Evolutionary conservation across 92 coral and sea anemone genomes (phyloP).

Genomic region (Ricordea florida): DNA sequence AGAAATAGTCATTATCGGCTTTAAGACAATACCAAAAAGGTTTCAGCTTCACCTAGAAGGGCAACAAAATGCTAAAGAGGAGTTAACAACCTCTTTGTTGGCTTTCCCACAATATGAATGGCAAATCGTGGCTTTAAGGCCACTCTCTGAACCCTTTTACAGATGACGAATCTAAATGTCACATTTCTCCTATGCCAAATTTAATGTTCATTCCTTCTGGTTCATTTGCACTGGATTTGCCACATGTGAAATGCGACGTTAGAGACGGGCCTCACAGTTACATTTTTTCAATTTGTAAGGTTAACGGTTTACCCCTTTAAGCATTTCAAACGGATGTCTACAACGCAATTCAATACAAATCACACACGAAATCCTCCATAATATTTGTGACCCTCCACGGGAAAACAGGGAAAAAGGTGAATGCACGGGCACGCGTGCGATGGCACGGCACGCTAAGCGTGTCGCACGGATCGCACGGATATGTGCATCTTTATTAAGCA

Average conservation of each 20-base stretch:
- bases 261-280: not conserved
- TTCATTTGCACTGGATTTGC: not conserved
- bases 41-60: not conserved
- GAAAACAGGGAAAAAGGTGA: no score
- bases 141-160: not conserved
- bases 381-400: no score
- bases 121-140: not conserved
- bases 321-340: not conserved
- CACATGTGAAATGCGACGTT: not conserved
- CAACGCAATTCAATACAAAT: not conserved
- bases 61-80: not conserved
- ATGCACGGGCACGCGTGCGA: no score
- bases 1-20: not conserved
- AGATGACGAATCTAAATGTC: not conserved
- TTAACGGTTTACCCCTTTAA: not conserved
- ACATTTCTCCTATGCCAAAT: not conserved
- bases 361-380: not conserved
- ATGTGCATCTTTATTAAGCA: no score
- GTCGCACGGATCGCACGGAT: no score
- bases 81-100: not conserved
- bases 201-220: not conserved
- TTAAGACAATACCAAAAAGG: not conserved
- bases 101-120: not conserved
- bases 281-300: not conserved
- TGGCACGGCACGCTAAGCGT: no score